Conservation (phyloP, 2,888 invertebrate species). For the Biston betularia region DNA sequence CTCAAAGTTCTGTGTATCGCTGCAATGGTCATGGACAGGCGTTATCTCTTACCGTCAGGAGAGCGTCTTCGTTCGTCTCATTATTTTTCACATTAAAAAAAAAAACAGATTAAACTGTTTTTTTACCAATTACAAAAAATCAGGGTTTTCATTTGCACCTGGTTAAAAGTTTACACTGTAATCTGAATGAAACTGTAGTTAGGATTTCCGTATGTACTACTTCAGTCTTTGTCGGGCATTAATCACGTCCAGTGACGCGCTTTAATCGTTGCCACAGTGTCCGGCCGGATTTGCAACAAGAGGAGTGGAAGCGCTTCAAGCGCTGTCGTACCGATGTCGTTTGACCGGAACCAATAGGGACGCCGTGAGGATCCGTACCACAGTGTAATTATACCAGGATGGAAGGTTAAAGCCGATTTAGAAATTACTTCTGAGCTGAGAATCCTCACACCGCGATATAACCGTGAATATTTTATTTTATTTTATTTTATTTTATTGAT, state of each 20-base stretch:
- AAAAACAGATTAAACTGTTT: too few relatives aligned
- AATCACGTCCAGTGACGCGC: slow-evolving; percentile 9
- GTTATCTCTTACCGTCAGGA: too few relatives aligned
- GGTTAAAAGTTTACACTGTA: not conserved
- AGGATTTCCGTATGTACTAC: not conserved
- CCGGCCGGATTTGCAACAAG: slow-evolving; percentile 1
- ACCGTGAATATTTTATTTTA: too few relatives aligned
- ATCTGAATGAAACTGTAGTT: not conserved
- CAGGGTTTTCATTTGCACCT: too few relatives aligned
- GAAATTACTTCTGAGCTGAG: too few relatives aligned
- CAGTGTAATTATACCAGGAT: not conserved
- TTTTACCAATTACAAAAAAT: too few relatives aligned
- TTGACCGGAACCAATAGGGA: slow-evolving; percentile 6
- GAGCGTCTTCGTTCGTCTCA: too few relatives aligned
- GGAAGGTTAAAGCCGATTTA: not conserved
- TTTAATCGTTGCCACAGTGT: not conserved
- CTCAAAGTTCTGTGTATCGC: too few relatives aligned
- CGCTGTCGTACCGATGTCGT: not conserved
- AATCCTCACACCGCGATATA: too few relatives aligned
- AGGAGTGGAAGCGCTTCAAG: slow-evolving; percentile 2
- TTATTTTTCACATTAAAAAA: too few relatives aligned
- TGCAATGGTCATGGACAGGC: too few relatives aligned
- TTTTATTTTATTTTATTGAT: too few relatives aligned
- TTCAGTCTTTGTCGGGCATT: not conserved
- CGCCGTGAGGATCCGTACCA: not conserved